A percentile compares a stretch with the other conserved stretches of the same genome.
Evolutionary conservation across 1,140 invertebrate species (phyloP).

Genomic region (Zaprionus ornatus): DNA sequence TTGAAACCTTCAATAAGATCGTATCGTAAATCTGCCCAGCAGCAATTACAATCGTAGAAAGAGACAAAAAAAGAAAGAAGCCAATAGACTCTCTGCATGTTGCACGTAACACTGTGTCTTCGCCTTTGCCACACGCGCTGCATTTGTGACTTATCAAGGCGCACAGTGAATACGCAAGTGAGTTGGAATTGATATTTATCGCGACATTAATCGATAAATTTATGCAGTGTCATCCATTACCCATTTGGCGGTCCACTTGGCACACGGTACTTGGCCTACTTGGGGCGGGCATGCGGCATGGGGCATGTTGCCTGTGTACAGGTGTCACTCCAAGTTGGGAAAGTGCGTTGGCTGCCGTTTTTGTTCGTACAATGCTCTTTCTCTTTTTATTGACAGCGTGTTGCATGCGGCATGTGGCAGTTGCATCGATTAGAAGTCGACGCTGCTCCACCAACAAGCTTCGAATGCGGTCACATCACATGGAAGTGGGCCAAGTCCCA

Average conservation of each 20-base stretch:
- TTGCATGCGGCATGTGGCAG: constrained; percentile 33
- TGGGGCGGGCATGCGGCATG: background rate
- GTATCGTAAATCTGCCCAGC: background rate
- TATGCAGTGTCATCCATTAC: constrained; percentile 8
- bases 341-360: constrained; percentile 52
- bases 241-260: constrained; percentile 1
- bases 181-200: constrained; percentile 4
- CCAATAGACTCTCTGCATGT: no score
- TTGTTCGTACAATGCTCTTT: constrained; percentile 15
- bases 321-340: constrained; percentile 48
- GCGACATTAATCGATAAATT: constrained; percentile 23
- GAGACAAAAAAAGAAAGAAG: background rate
- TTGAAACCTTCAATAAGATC: background rate
- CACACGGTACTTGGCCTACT: constrained; percentile 6
- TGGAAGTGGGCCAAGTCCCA: constrained; percentile 65
- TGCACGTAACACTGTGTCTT: no score
- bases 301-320: background rate
- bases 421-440: constrained; percentile 38
- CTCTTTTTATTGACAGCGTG: constrained; percentile 42
- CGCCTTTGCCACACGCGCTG: background rate
- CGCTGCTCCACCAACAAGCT: constrained; percentile 31
- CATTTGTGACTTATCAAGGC: background rate
- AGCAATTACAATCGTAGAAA: background rate
- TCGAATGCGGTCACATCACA: constrained; percentile 63
- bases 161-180: background rate